Percentiles rank a stretch among this genome's conserved stretches.
Conservation (phyloP, 2,888 invertebrate species). For the Boloria selene region DNA sequence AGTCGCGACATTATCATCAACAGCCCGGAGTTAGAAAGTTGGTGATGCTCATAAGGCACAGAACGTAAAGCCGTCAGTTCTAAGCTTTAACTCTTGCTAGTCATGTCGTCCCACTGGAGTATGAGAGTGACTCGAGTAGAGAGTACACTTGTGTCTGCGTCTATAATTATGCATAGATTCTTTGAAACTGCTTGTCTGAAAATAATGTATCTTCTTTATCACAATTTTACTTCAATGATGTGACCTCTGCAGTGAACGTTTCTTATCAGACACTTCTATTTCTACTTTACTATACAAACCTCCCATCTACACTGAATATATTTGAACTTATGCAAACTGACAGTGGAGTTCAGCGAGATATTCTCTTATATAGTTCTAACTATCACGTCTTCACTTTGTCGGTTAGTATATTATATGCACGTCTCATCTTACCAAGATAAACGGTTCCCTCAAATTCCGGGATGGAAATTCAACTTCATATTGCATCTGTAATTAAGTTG, state of each 20-base stretch:
- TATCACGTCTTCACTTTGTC: slow-evolving; percentile 16
- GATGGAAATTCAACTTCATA: slow-evolving; percentile 12
- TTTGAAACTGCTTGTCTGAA: too few species aligned
- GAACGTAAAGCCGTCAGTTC: too few species aligned
- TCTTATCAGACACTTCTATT: background rate
- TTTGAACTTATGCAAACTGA: background rate
- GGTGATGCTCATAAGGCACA: too few species aligned
- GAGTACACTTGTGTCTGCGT: too few species aligned
- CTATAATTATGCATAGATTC: too few species aligned
- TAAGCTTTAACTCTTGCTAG: too few species aligned
- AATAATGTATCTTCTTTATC: too few species aligned
- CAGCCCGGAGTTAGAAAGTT: too few species aligned
- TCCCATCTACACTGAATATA: slow-evolving; percentile 5
- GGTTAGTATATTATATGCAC: slow-evolving; percentile 8
- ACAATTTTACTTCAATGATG: too few species aligned
- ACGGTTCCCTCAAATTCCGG: slow-evolving; percentile 21
- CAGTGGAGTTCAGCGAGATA: slow-evolving; percentile 1
- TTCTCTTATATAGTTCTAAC: slow-evolving; percentile 1
- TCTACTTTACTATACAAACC: background rate
- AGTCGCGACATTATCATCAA: too few species aligned
- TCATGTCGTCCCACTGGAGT: too few species aligned
- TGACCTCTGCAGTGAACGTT: background rate
- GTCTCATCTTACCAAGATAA: slow-evolving; percentile 33
- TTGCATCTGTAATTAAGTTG: slow-evolving; percentile 7
- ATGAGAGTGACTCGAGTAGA: too few species aligned